Conservation (phyloP, 2,113 vertebrate species). For the Gracilinanus agilis region DNA sequence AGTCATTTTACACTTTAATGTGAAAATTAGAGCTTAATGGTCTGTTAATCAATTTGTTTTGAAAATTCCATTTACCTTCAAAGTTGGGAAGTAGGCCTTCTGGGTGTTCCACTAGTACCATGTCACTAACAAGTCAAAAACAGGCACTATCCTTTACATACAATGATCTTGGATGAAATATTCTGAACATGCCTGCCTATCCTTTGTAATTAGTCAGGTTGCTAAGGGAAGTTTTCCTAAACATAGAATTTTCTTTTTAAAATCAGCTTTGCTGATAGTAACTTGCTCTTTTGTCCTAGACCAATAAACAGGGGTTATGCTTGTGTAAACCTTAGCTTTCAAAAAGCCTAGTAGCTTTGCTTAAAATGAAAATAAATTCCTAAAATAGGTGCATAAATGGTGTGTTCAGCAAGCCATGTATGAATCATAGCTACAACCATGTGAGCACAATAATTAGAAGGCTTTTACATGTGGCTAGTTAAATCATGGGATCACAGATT, state of each 20-base stretch:
- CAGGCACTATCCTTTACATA: slow-evolving; percentile 3
- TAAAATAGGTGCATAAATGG: slow-evolving; percentile 11
- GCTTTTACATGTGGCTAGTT: not conserved
- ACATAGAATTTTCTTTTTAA: not conserved
- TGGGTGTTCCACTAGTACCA: not conserved
- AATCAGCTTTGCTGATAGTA: not conserved
- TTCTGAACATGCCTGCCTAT: not conserved
- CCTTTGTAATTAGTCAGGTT: not conserved
- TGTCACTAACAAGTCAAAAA: not conserved
- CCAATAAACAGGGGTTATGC: not conserved
- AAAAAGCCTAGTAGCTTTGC: slow-evolving; percentile 17
- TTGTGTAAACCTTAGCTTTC: not conserved
- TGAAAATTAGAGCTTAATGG: slow-evolving; percentile 47
- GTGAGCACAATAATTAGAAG: not conserved
- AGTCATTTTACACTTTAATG: slow-evolving; percentile 32
- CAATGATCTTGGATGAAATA: not conserved
- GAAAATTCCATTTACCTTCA: slow-evolving; percentile 27
- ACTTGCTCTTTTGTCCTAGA: not conserved
- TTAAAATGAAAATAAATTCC: slow-evolving; percentile 2
- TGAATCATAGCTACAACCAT: slow-evolving; percentile 7
- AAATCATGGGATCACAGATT: not conserved
- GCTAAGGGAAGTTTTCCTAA: slow-evolving; percentile 8
- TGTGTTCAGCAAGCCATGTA: not conserved
- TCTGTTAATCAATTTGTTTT: not conserved
- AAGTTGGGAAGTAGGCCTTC: not conserved